A percentile compares a stretch with the other conserved stretches of the same genome.
Conservation (phyloP, 2,888 invertebrate species). For the Cyaniris semiargus region DNA sequence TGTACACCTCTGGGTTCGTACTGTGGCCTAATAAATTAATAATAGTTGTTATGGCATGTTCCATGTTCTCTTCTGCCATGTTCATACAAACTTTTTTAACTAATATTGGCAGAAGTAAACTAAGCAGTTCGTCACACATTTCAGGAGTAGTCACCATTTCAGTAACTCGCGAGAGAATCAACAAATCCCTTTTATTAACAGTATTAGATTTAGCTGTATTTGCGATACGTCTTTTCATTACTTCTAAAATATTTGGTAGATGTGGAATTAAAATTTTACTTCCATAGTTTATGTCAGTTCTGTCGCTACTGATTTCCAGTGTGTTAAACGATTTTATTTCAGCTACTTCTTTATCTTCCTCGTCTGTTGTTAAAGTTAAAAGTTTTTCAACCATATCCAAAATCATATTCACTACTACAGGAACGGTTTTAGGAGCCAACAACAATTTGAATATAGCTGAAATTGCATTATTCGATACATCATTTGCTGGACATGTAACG, state of each 20-base stretch:
- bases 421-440: conserved; percentile 83
- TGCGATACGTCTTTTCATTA: conserved; percentile 84
- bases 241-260: conserved; percentile 84
- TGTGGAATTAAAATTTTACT: conserved; percentile 87
- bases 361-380: conserved; percentile 83
- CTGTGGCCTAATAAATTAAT: conserved; percentile 87
- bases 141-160: conserved; percentile 85
- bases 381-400: conserved; percentile 88
- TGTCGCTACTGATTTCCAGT: conserved; percentile 49
- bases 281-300: conserved; percentile 83
- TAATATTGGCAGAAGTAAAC: conserved; percentile 85
- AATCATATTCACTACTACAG: conserved; percentile 84
- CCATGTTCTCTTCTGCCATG: conserved; percentile 84
- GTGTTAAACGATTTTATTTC: conserved; percentile 64
- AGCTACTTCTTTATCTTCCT: conserved; percentile 68
- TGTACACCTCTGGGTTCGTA: conserved; percentile 82
- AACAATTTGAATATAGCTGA: conserved; percentile 86
- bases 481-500: conserved; percentile 77
- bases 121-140: conserved; percentile 85
- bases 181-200: conserved; percentile 85
- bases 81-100: conserved; percentile 82
- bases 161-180: conserved; percentile 88
- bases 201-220: conserved; percentile 79
- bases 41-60: conserved; percentile 86
- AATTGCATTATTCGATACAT: conserved; percentile 79